Evolutionary conservation across 2,797 vertebrate genomes (phyloP).

Genomic region (Scolopax rusticola): DNA sequence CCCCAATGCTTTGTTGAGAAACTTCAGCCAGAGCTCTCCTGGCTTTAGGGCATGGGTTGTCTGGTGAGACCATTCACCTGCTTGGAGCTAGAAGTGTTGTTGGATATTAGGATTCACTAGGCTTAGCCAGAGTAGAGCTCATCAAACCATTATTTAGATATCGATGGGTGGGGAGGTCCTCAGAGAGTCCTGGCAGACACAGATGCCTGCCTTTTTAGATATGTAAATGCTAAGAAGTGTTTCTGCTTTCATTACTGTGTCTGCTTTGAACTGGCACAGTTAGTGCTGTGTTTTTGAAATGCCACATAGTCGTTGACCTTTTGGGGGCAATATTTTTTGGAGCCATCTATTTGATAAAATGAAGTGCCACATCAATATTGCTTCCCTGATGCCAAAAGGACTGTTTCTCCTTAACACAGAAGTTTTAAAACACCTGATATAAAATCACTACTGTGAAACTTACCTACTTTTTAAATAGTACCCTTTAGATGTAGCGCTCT

Average conservation of each 20-base stretch:
- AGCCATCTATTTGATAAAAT: neutral
- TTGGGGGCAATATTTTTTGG: neutral
- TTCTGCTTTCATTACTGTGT: neutral
- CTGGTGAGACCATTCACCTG: neutral
- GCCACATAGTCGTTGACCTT: neutral
- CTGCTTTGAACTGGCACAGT: neutral
- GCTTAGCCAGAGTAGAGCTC: neutral
- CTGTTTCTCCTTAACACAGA: neutral
- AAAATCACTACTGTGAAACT: neutral
- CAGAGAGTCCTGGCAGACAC: neutral
- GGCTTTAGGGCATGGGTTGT: neutral
- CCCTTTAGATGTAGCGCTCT: neutral
- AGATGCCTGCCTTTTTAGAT: neutral
- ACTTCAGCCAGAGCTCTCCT: neutral
- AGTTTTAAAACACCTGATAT: neutral
- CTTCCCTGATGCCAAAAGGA: neutral
- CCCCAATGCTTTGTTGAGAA: neutral
- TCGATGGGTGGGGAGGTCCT: neutral
- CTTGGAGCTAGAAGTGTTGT: neutral
- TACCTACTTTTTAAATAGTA: neutral
- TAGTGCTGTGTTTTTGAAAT: neutral
- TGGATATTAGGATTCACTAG: neutral
- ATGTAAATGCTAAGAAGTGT: neutral
- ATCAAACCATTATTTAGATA: neutral
- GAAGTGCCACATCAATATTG: rapidly evolving